Conservation (phyloP, 2,888 invertebrate genomes). For the Abrostola tripartita region DNA sequence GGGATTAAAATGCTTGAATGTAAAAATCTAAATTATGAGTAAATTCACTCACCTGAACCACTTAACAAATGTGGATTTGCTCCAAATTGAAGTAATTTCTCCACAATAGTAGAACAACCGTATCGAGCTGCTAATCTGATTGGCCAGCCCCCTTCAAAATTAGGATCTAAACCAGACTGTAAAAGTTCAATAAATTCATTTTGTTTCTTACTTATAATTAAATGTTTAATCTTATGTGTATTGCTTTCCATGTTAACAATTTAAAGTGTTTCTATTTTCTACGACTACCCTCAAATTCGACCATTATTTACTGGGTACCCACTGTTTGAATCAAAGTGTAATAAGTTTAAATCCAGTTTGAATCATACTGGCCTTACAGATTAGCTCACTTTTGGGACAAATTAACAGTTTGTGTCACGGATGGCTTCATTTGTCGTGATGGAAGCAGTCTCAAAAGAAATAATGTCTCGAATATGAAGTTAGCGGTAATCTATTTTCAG, state of each 20-base stretch:
- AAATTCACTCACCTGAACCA: conserved; percentile 73
- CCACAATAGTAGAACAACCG: conserved; percentile 74
- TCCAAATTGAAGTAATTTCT: conserved; percentile 74
- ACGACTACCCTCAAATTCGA: conserved; percentile 12
- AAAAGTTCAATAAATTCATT: conserved; percentile 69
- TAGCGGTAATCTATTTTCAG: too few relatives aligned
- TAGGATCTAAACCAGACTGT: conserved; percentile 76
- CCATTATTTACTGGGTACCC: background rate
- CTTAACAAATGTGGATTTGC: conserved; percentile 81
- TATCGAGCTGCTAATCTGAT: conserved; percentile 79
- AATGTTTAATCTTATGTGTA: conserved; percentile 64
- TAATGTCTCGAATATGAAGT: too few relatives aligned
- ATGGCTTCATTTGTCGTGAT: too few relatives aligned
- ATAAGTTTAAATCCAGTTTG: too few relatives aligned
- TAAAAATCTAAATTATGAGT: background rate
- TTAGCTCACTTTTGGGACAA: too few relatives aligned
- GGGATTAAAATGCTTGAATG: background rate
- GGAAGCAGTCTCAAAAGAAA: too few relatives aligned
- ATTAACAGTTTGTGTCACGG: too few relatives aligned
- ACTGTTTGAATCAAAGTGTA: too few relatives aligned
- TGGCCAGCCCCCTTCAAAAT: conserved; percentile 82
- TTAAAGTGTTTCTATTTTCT: background rate
- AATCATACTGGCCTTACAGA: too few relatives aligned
- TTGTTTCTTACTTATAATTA: conserved; percentile 70
- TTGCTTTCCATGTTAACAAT: conserved; percentile 64